Base-by-base conservation (phyloP, 2,888 invertebrate species). In the Heliconius ismenius region DNA sequence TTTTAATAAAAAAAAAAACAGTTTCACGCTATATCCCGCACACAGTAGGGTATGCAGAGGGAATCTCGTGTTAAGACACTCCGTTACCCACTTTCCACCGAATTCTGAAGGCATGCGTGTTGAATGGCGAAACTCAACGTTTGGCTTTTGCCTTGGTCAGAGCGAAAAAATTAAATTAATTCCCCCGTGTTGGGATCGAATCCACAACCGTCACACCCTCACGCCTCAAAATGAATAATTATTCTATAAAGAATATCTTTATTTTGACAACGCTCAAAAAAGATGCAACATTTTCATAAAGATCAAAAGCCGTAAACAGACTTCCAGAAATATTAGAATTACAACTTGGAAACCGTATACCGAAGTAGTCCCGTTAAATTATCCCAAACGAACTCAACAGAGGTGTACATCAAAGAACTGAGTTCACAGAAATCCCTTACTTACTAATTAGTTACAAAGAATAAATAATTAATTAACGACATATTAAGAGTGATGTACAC, bases 371-470 rank as follows among this genome's bases (percentile, higher is more conserved):
- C 82, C 84, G 87, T 87, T 84, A 83, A 87, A 89, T 89, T 87
- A 89, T 86, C 83, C 84, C 82, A 83, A 87, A 86, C 85, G 83
- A 81, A 84, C 82, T 84, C 84, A 32, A 32, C 86, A 80, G 81
- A 78, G 81, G 73, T 77, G 77, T 79, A 86, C 87, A 83, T 90
- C 90, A 90, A 90, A 90, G 87, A 80, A 78, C 74, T 64, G n/a
- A 65, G 69, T 80, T 79, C 79, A 74, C 76, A 64, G 75, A 78
- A 79, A 62, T 65, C 49, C 79, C 62, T 77, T 77, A 81, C 79
- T 77, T 78, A 78, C 83, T 83, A 84, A 83, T 81, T 79, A 79
- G 82, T 84, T 84, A 84, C 83, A 83, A 84, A 83, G 60, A 73
- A 73, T 84, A 85, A 62, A 73, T 84, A 85, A 84, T 84, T 82